These are phyloP conservation scores for Lithophane semibrunnea DNA, from an alignment of 2,888 invertebrate genomes.

Conservation along the genomic window DNA sequence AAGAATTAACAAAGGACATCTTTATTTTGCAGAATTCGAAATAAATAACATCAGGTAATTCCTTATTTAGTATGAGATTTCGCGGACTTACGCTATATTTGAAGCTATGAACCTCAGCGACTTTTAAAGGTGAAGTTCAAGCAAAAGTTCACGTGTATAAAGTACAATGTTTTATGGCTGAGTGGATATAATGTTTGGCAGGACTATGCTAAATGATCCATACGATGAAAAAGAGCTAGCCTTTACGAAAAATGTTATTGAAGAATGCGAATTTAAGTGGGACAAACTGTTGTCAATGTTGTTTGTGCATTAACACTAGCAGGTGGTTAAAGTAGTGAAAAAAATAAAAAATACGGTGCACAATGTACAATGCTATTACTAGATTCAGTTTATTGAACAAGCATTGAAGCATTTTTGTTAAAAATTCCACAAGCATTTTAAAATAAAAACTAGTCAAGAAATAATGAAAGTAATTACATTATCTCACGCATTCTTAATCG, in stretches of 20 bases:
- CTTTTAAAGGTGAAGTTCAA: constrained; percentile 68
- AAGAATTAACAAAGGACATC: constrained; percentile 8
- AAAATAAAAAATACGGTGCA: constrained; percentile 14
- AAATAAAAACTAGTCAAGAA: constrained; percentile 16
- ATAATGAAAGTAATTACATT: constrained; percentile 47
- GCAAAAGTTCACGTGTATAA: constrained; percentile 64
- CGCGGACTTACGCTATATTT: constrained; percentile 40
- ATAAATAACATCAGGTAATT: constrained; percentile 39
- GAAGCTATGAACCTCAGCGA: constrained; percentile 49
- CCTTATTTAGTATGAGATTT: constrained; percentile 39
- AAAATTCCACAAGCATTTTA: constrained; percentile 4
- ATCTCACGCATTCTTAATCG: constrained; percentile 63
- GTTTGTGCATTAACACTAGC: background rate
- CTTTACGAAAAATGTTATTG: constrained; percentile 23
- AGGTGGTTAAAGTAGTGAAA: background rate
- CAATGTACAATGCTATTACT: background rate
- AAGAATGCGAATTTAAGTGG: constrained; percentile 1
- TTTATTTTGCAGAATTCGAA: constrained; percentile 18
- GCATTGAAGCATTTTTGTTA: background rate
- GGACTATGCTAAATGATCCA: constrained; percentile 54
- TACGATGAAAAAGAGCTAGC: constrained; percentile 22
- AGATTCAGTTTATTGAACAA: constrained; percentile 9
- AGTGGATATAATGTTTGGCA: constrained; percentile 49
- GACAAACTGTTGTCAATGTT: constrained; percentile 4
- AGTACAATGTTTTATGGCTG: constrained; percentile 36